Percentiles rank a stretch among this genome's conserved stretches.
Evolutionary conservation across 2,888 invertebrate species (phyloP).

Genomic region (Cephus rjabovi): DNA sequence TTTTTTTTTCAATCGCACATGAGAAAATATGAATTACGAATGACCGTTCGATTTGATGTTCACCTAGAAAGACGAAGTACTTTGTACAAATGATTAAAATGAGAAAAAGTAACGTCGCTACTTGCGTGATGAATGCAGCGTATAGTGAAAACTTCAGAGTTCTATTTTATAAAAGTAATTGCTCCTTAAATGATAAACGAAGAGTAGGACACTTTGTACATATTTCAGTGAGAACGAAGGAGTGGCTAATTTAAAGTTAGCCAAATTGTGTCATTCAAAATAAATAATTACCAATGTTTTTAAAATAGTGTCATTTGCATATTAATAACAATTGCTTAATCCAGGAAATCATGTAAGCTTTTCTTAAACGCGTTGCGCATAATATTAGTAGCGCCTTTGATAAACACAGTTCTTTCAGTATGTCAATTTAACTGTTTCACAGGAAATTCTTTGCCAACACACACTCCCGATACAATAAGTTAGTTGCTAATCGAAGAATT

Average conservation of each 20-base stretch:
- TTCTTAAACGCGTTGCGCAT: background rate
- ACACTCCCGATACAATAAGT: background rate
- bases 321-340: background rate
- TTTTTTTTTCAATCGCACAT: background rate
- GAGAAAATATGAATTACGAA: background rate
- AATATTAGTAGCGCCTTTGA: background rate
- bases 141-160: background rate
- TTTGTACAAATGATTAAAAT: constrained; percentile 1
- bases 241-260: background rate
- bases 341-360: background rate
- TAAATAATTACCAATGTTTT: background rate
- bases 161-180: background rate
- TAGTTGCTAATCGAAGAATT: background rate
- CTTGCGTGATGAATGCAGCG: background rate
- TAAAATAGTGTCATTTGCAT: background rate
- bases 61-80: background rate
- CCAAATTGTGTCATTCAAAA: background rate
- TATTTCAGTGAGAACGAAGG: background rate
- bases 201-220: background rate
- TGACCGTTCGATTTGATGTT: background rate
- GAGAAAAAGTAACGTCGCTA: background rate
- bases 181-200: background rate
- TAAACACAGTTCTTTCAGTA: background rate
- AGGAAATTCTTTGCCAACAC: background rate
- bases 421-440: background rate